phyloP scores from a whole-genome alignment of 2,113 vertebrate species.

The Elgaria multicarinata region DNA sequence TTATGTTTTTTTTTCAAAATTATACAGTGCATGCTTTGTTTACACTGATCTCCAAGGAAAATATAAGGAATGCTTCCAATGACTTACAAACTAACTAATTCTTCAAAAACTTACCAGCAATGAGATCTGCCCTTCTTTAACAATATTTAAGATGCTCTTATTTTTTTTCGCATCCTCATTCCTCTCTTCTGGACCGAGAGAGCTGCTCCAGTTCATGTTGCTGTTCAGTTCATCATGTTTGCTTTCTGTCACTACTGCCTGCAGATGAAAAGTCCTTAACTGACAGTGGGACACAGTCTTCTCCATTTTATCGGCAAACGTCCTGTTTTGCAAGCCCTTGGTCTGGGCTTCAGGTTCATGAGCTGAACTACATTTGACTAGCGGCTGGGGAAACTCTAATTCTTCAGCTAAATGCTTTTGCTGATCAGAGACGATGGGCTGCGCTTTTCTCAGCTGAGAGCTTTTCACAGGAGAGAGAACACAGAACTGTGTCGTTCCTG shows the following conservation, averaged over 20 bases:
- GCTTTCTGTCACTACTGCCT: constrained; percentile 51
- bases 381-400: constrained; percentile 73
- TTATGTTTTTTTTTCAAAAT: not conserved
- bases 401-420: constrained; percentile 81
- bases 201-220: constrained; percentile 74
- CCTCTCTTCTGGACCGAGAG: constrained; percentile 77
- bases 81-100: constrained; percentile 15
- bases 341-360: constrained; percentile 77
- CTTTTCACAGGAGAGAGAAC: constrained; percentile 92
- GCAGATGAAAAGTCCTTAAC: constrained; percentile 80
- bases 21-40: not conserved
- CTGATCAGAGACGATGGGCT: constrained; percentile 83
- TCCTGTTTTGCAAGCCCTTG: constrained; percentile 82
- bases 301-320: constrained; percentile 82
- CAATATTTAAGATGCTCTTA: constrained; percentile 96
- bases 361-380: constrained; percentile 79
- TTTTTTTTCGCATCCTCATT: constrained; percentile 89
- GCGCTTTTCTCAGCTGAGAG: constrained; percentile 87
- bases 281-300: constrained; percentile 77
- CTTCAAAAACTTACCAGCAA: constrained; percentile 85
- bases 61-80: not conserved
- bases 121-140: constrained; percentile 95
- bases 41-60: not conserved
- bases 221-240: constrained; percentile 77
- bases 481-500: constrained; percentile 81